Percentiles rank a stretch among this genome's conserved stretches.
phyloP scores from a whole-genome alignment of 2,797 vertebrate species.

The Lutra lutra region DNA sequence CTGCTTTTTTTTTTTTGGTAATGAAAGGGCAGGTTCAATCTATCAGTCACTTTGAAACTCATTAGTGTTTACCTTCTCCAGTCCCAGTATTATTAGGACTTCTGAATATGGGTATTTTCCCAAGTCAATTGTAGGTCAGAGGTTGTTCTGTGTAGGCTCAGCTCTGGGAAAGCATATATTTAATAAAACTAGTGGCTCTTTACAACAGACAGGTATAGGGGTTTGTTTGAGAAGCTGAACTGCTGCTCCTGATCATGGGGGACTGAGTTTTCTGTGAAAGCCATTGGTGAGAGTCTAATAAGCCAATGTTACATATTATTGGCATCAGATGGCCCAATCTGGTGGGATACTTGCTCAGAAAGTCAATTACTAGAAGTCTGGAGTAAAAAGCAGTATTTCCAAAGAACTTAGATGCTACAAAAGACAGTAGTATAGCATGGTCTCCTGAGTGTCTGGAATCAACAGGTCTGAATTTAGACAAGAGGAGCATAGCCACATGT shows the following conservation, averaged over 20 bases:
- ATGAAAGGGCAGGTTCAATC: not conserved
- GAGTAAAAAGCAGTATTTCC: not conserved
- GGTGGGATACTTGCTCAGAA: not conserved
- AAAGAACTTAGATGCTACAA: not conserved
- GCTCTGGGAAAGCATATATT: not conserved
- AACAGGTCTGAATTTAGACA: not conserved
- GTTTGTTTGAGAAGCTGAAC: not conserved
- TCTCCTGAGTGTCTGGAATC: not conserved
- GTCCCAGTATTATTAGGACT: not conserved
- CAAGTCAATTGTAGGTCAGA: not conserved
- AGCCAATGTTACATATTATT: not conserved
- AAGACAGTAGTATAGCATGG: not conserved
- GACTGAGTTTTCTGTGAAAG: not conserved
- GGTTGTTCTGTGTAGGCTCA: not conserved
- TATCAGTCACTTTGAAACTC: not conserved
- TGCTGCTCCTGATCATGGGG: not conserved
- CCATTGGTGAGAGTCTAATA: not conserved
- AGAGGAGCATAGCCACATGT: not conserved
- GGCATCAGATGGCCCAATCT: not conserved
- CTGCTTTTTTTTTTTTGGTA: not conserved
- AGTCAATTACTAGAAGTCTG: not conserved
- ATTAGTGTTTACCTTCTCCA: not conserved
- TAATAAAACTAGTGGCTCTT: not conserved
- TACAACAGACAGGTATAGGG: not conserved
- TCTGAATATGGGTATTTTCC: not conserved